Conservation (phyloP, 2,113 vertebrate genomes). For the Haliaeetus leucogaster region DNA sequence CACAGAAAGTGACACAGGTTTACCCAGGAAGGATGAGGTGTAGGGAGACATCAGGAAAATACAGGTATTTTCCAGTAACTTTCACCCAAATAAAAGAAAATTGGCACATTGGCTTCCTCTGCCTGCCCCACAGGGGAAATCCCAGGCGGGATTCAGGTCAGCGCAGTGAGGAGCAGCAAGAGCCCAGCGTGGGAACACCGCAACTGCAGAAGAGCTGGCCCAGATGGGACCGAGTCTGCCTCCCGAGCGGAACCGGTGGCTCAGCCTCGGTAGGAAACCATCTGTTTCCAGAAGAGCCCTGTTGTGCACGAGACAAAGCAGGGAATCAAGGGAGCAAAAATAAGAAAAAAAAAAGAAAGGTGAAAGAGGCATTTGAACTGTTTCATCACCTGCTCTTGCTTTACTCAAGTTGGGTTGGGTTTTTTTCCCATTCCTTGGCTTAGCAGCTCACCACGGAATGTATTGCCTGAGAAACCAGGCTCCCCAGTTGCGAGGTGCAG, state of each 20-base stretch:
- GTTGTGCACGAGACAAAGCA: neutral
- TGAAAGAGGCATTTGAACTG: neutral
- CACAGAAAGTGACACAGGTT: neutral
- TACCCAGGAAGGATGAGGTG: neutral
- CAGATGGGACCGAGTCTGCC: neutral
- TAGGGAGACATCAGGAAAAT: neutral
- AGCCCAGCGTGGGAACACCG: neutral
- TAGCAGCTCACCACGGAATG: neutral
- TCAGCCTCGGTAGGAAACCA: neutral
- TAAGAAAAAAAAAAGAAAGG: neutral
- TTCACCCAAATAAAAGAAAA: neutral
- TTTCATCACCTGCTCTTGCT: neutral
- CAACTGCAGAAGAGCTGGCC: neutral
- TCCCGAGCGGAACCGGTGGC: neutral
- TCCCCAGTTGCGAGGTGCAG: neutral
- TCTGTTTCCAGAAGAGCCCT: neutral
- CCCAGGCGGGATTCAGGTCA: neutral
- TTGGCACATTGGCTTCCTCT: neutral
- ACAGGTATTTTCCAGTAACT: neutral
- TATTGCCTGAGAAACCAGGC: neutral
- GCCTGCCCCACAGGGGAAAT: neutral
- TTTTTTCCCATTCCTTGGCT: neutral
- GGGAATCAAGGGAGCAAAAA: neutral
- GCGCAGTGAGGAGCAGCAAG: neutral
- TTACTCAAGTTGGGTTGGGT: neutral